These are phyloP conservation scores for Mylabris phalerata DNA, from an alignment of 1,140 invertebrate species.

Conservation along the genomic window DNA sequence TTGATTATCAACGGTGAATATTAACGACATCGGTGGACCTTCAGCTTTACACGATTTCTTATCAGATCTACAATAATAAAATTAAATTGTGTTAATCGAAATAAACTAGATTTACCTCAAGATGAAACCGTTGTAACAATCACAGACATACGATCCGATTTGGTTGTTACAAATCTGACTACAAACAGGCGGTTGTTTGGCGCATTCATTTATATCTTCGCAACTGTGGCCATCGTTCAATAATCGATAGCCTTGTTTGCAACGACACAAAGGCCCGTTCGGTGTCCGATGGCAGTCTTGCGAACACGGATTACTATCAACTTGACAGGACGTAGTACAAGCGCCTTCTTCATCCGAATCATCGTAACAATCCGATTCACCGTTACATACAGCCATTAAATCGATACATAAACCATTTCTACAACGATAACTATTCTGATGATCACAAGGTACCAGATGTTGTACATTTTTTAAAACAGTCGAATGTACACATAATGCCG, in stretches of 20 bases:
- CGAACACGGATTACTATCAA: conserved; percentile 44
- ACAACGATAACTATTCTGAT: conserved; percentile 50
- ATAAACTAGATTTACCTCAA: conserved; percentile 42
- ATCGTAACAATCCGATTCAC: conserved; percentile 59
- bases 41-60: conserved; percentile 63
- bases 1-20: conserved; percentile 47
- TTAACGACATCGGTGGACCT: conserved; percentile 44
- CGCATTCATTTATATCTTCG: conserved; percentile 67
- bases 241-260: conserved; percentile 53
- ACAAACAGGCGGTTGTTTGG: conserved; percentile 38
- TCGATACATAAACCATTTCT: conserved; percentile 55
- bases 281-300: conserved; percentile 60
- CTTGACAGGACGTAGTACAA: conserved; percentile 52
- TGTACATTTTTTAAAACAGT: neutral
- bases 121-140: conserved; percentile 68
- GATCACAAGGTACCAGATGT: conserved; percentile 32
- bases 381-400: conserved; percentile 58
- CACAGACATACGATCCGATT: conserved; percentile 52
- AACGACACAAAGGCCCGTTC: conserved; percentile 63
- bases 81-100: too few relatives aligned
- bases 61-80: conserved; percentile 47
- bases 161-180: conserved; percentile 45
- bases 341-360: conserved; percentile 39
- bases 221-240: conserved; percentile 47
- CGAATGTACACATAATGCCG: conserved; percentile 42